phyloP scores from a whole-genome alignment of 2,113 vertebrate genomes.

The human (Homo sapiens) region GRCh38 chr13:103073001-103073500 shows the following conservation, averaged over 20 bases:
- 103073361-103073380: background rate
- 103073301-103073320: background rate
- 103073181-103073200: background rate
- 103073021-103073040: no score
- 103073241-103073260: background rate
- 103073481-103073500: background rate
- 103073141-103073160: no score
- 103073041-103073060: no score
- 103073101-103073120: no score
- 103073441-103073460: background rate
- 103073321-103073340: background rate
- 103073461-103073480: background rate
- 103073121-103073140: no score
- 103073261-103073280: background rate
- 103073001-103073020: no score
- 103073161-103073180: background rate
- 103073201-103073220: background rate
- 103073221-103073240: background rate
- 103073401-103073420: background rate
- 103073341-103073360: background rate
- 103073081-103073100: no score
- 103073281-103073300: background rate
- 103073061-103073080: no score
- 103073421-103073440: background rate
- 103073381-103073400: background rate